Evolutionary conservation across 2,888 invertebrate species (phyloP).

Genomic region (Drosophila ustulata): DNA sequence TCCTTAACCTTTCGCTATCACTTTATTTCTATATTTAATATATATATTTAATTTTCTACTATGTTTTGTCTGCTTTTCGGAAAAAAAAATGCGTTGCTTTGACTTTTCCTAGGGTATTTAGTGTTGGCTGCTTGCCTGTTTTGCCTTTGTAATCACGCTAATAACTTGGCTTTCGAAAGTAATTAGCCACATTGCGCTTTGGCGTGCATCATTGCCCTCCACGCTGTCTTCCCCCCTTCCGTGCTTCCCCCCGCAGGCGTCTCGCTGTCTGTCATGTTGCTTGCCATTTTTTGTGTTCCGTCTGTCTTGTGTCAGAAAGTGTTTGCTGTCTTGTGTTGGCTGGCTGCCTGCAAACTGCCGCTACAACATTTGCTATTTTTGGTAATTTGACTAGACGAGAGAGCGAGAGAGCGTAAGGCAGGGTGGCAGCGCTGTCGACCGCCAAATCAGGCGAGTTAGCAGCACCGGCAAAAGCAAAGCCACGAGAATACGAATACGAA

Average conservation of each 20-base stretch:
- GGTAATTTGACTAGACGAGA: constrained; percentile 64
- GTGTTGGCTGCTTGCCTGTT: constrained; percentile 36
- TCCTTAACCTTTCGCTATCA: no score
- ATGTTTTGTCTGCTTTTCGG: no score
- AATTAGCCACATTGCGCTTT: constrained; percentile 77
- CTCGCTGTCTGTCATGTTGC: constrained; percentile 44
- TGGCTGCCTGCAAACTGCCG: constrained; percentile 9
- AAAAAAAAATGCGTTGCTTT: no score
- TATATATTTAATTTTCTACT: no score
- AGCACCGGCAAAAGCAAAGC: constrained; percentile 8
- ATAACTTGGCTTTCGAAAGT: constrained; percentile 80
- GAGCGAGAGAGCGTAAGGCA: background rate
- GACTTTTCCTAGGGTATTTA: constrained; percentile 3
- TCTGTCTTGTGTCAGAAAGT: constrained; percentile 2
- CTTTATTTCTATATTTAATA: no score
- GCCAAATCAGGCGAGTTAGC: constrained; percentile 51
- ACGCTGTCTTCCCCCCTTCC: background rate
- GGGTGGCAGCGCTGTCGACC: constrained; percentile 27
- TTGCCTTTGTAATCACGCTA: constrained; percentile 79
- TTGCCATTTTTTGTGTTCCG: background rate
- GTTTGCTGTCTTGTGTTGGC: constrained; percentile 4
- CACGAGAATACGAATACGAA: constrained; percentile 10
- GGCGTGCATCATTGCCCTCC: constrained; percentile 30
- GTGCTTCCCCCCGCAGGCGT: background rate
- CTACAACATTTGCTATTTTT: constrained; percentile 58